Base-by-base conservation (phyloP, 2,888 invertebrate species). In the Taenaris catops region DNA sequence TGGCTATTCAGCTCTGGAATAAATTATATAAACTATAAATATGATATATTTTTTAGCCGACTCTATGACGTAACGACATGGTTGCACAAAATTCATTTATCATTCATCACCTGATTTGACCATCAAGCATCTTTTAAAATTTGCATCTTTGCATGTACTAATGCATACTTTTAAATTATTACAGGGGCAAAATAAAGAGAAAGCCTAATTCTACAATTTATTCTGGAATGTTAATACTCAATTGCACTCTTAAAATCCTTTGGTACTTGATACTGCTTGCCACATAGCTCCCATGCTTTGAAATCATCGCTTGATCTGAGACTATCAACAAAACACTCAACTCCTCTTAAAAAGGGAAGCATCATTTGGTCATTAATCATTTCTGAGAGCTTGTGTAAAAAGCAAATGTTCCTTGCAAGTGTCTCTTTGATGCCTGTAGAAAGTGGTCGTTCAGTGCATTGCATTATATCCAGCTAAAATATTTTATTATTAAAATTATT, bases 241-340 rank as follows among this genome's bases (percentile, higher is more conserved):
- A 84, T 83, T 57, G 80, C 73, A 63, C 61, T 75, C 49, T 75
- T 79, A 41, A 87, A 87, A 45, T 80, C 80, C 50, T 84, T 79
- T 49, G 87, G 83, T 59, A 75, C 35, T 48, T 83, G 76, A 38
- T 69, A 64, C 33, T 73, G 69, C 55, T 78, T 81, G 24, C 83
- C 74, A 49, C 80, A 73, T 1, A 81, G 55, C 43, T 78, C 79
- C 87, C 87, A 87, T 24, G 87, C 87, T 46, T 83, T 81, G 45
- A 76, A 83, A 42, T 87, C 86, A 52, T 81, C 84, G 44, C 74
- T 68, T 9, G 79, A 67, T 18, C 87, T 62, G 8, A 87, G 59
- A 48, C 68, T 76, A 36, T 87, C 78, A 3, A 86, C 48, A 41
- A 68, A 87, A 45, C 72, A 87, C 49, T 83, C 78, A 5, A 86